Percentiles rank a stretch among this genome's conserved stretches.
Evolutionary conservation across 2,888 invertebrate genomes (phyloP).

Genomic region (Dione vanillae): DNA sequence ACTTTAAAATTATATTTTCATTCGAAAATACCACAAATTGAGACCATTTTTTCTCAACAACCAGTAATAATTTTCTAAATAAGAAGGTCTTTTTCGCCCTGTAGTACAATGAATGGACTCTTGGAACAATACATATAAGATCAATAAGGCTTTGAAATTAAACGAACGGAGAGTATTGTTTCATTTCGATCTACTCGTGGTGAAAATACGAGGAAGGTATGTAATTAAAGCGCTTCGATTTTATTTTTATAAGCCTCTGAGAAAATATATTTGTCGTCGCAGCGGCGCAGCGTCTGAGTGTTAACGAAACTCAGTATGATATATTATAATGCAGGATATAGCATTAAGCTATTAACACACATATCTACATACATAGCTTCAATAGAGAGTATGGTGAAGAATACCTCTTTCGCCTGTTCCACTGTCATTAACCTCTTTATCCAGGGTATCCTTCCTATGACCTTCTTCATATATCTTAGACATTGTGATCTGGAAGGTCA

Average conservation of each 20-base stretch:
- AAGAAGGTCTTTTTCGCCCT: conserved; percentile 13
- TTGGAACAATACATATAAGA: conserved; percentile 31
- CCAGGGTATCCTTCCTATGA: too few species aligned
- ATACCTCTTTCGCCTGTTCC: too few species aligned
- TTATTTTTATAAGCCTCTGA: background rate
- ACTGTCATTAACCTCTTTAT: too few species aligned
- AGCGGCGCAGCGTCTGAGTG: too few species aligned
- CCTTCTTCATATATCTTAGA: too few species aligned
- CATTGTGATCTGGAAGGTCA: too few species aligned
- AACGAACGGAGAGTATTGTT: conserved; percentile 30
- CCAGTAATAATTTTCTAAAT: too few species aligned
- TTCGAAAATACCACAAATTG: background rate
- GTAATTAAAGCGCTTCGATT: background rate
- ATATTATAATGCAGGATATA: background rate
- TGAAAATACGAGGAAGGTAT: conserved; percentile 10
- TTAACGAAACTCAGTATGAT: too few species aligned
- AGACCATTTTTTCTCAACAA: conserved; percentile 13
- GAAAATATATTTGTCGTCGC: too few species aligned
- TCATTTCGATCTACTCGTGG: conserved; percentile 19
- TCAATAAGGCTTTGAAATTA: conserved; percentile 36
- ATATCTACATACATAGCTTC: too few species aligned
- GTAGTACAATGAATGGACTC: conserved; percentile 25
- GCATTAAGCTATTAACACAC: too few species aligned
- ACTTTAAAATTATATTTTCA: background rate
- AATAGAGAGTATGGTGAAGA: too few species aligned